A percentile compares a stretch with the other conserved stretches of the same genome.
Conservation (phyloP, 2,113 vertebrate species). For the Scolopax mira region DNA sequence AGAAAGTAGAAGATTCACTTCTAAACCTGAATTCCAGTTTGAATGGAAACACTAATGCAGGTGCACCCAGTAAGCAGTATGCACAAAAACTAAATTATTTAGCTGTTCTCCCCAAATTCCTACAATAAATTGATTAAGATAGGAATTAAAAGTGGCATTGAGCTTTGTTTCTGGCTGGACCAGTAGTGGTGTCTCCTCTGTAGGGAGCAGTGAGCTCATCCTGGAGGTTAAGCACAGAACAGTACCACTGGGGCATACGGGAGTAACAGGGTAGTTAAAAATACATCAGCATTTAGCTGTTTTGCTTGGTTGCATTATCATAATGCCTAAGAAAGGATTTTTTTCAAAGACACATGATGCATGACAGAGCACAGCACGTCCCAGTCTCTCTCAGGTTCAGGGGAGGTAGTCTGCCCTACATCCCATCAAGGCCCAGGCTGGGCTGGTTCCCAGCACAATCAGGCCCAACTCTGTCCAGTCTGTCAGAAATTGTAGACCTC, state of each 20-base stretch:
- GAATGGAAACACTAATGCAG: background rate
- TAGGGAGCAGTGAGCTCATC: background rate
- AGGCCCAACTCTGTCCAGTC: background rate
- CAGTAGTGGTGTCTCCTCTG: fast-evolving
- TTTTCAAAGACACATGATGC: background rate
- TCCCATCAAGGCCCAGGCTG: background rate
- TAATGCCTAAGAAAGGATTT: background rate
- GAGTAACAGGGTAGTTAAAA: background rate
- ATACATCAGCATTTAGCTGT: background rate
- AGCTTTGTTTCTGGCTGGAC: background rate
- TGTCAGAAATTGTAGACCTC: background rate
- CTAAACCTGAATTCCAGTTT: background rate
- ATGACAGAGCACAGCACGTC: background rate
- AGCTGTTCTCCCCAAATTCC: background rate
- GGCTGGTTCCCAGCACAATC: background rate
- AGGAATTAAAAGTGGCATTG: background rate
- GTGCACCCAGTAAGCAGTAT: background rate
- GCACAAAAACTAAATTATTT: background rate
- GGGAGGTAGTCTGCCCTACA: background rate
- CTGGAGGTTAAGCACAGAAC: background rate
- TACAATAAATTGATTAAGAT: background rate
- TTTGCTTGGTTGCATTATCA: background rate
- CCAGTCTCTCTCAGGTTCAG: background rate
- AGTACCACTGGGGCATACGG: background rate
- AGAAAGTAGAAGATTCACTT: background rate